phyloP scores from a whole-genome alignment of 92 coral and sea anemone genomes.

The Zoanthus sansibaricus region DNA sequence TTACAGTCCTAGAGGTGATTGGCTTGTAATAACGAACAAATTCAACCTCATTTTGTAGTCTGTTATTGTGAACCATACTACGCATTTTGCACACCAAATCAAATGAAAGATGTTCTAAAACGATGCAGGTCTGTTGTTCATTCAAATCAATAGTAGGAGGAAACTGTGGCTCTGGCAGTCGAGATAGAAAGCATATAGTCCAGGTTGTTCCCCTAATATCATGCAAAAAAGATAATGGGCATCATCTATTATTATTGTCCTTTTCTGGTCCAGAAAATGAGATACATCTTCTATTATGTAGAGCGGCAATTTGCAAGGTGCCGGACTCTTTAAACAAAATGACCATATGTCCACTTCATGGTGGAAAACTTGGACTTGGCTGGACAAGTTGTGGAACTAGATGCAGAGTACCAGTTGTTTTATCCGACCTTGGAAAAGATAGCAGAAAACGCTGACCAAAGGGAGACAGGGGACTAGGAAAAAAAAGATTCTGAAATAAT shows the following conservation, averaged over 20 bases:
- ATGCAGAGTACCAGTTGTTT: slow-evolving; percentile 63
- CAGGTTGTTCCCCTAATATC: slow-evolving; percentile 43
- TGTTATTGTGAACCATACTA: background rate
- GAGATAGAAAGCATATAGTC: slow-evolving; percentile 1
- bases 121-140: slow-evolving; percentile 39
- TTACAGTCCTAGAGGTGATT: background rate
- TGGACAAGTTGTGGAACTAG: slow-evolving; percentile 79
- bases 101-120: slow-evolving; percentile 1
- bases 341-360: slow-evolving; percentile 78
- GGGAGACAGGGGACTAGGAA: slow-evolving; percentile 63
- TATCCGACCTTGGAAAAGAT: slow-evolving; percentile 54
- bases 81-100: background rate
- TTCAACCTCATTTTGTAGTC: background rate
- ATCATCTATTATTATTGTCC: slow-evolving; percentile 42
- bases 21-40: background rate
- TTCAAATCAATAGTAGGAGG: slow-evolving; percentile 43
- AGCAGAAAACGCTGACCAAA: slow-evolving; percentile 60
- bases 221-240: slow-evolving; percentile 54
- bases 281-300: slow-evolving; percentile 68
- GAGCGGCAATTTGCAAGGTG: slow-evolving; percentile 59
- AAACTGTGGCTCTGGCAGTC: slow-evolving; percentile 24
- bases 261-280: slow-evolving; percentile 72
- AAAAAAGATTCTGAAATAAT: slow-evolving; percentile 38
- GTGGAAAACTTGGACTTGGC: slow-evolving; percentile 66
- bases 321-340: background rate